Conservation (phyloP, 2,113 vertebrate species). For the Actenoides lindsayi region DNA sequence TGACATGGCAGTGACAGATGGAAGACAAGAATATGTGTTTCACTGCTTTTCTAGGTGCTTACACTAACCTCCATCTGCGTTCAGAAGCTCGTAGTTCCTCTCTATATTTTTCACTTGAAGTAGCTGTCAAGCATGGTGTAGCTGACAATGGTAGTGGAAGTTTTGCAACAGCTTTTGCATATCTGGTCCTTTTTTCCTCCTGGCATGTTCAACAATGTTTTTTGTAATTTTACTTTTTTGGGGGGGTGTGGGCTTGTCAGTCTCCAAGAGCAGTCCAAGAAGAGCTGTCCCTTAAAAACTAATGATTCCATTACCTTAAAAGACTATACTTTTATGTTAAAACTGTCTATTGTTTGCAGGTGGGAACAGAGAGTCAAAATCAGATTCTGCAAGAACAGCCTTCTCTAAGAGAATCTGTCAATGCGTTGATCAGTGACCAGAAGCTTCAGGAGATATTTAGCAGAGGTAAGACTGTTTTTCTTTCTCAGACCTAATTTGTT, state of each 20-base stretch:
- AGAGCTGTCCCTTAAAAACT: neutral
- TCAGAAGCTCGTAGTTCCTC: neutral
- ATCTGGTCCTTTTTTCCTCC: neutral
- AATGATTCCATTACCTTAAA: neutral
- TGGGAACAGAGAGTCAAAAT: conserved; percentile 88
- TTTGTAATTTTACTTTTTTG: neutral
- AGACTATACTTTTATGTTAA: neutral
- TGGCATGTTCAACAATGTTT: neutral
- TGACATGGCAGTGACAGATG: no score
- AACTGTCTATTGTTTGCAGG: conserved; percentile 73
- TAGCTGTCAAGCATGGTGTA: neutral
- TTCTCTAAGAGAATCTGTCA: conserved; percentile 86
- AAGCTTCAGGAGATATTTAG: conserved; percentile 97
- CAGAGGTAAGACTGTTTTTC: conserved; percentile 82
- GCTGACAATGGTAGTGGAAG: neutral
- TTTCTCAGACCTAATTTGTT: conserved; percentile 11
- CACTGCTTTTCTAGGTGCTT: neutral
- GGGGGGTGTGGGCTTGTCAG: neutral
- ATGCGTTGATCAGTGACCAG: conserved; percentile 88
- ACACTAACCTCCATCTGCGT: neutral
- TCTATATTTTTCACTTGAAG: neutral
- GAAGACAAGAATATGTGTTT: neutral
- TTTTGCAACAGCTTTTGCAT: neutral
- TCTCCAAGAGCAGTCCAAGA: neutral
- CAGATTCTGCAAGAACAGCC: conserved; percentile 88